Conservation (phyloP, 1,140 invertebrate genomes). For the Lasaia peninsularis region DNA sequence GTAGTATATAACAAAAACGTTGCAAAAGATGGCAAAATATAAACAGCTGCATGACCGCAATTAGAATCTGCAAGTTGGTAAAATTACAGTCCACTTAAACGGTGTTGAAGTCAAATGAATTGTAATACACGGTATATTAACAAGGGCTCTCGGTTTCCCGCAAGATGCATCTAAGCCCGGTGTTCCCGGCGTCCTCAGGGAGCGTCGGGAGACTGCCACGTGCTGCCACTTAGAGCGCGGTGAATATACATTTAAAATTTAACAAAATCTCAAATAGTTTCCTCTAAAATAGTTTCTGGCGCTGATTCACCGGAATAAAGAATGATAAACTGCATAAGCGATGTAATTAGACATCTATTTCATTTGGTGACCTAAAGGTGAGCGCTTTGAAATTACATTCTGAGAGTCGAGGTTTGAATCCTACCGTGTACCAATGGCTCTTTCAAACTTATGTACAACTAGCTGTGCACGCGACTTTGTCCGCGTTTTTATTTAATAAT, state of each 20-base stretch:
- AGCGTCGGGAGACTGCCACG: constrained; percentile 54
- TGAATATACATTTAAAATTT: constrained; percentile 47
- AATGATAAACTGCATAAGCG: neutral
- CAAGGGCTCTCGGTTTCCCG: constrained; percentile 50
- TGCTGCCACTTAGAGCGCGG: constrained; percentile 64
- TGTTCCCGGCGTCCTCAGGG: constrained; percentile 44
- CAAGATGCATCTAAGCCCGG: constrained; percentile 64
- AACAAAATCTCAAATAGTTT: constrained; percentile 35
- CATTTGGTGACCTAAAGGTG: too few species aligned
- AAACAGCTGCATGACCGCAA: constrained; percentile 10
- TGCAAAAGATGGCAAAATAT: neutral
- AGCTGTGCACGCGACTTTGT: too few species aligned
- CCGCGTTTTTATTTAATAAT: too few species aligned
- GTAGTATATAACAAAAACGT: too few species aligned
- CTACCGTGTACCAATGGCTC: too few species aligned
- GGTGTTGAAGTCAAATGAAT: constrained; percentile 59
- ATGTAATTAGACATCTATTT: neutral
- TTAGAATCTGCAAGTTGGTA: constrained; percentile 20
- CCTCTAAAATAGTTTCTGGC: constrained; percentile 27
- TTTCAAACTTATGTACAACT: too few species aligned
- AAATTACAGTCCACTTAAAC: constrained; percentile 15
- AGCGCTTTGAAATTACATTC: too few species aligned
- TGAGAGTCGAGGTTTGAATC: too few species aligned
- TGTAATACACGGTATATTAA: constrained; percentile 64
- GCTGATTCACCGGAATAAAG: too few species aligned